phyloP scores from a whole-genome alignment of 2,888 invertebrate genomes.

The Spatulosminthurus flaviceps region DNA sequence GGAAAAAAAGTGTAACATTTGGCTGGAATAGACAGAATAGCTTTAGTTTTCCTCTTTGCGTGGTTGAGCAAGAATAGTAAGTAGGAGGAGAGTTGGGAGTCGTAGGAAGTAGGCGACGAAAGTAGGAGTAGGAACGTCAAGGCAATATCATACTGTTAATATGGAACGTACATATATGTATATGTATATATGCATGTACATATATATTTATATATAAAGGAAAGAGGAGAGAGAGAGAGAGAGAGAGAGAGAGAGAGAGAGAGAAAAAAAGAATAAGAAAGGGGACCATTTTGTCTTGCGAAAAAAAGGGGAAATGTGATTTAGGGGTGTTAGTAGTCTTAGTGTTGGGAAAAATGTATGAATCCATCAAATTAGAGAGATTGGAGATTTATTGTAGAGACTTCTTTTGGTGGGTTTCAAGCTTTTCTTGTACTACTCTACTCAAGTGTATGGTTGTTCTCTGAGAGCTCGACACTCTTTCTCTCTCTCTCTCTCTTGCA shows the following conservation, averaged over 20 bases:
- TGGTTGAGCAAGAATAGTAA: too few species aligned
- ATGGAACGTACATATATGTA: too few species aligned
- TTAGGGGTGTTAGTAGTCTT: slow-evolving; percentile 53
- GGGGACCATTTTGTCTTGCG: slow-evolving; percentile 49
- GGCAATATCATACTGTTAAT: background rate
- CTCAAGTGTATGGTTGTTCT: slow-evolving; percentile 30
- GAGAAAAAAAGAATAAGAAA: slow-evolving; percentile 31
- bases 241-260: background rate
- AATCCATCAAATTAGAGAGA: slow-evolving; percentile 64
- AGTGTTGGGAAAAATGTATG: slow-evolving; percentile 55
- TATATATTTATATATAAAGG: slow-evolving; percentile 16
- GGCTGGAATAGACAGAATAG: background rate
- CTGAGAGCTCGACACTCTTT: slow-evolving; percentile 15
- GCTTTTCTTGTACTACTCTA: slow-evolving; percentile 27
- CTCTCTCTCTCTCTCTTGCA: slow-evolving; percentile 14
- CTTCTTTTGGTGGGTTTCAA: slow-evolving; percentile 45
- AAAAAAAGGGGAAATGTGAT: slow-evolving; percentile 50
- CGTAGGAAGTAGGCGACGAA: background rate
- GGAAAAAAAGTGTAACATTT: background rate
- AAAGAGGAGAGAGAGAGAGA: background rate
- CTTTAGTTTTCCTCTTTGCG: too few species aligned
- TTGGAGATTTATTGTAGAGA: slow-evolving; percentile 62
- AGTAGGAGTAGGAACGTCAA: background rate
- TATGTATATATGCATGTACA: too few species aligned
- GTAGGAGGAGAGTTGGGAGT: background rate